Base-by-base conservation (phyloP, 2,113 vertebrate genomes). In the Garra rufa region DNA sequence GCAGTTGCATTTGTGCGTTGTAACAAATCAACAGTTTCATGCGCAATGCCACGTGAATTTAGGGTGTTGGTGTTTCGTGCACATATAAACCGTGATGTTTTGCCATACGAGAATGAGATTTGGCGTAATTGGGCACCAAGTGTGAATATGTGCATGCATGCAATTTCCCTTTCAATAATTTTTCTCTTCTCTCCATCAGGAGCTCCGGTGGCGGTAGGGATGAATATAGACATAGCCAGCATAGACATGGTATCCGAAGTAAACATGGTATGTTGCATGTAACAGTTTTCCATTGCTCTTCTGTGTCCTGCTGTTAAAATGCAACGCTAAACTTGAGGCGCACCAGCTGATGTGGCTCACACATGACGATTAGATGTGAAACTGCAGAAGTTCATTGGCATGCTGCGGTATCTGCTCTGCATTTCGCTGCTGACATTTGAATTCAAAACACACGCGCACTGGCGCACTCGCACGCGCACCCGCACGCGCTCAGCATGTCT, bases 201-300 rank as follows among this genome's bases (percentile, higher is more conserved):
- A 95, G 96, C 97, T 63, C 98, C 98, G 0, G 98, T 99, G 94
- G 96, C 96, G 1, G 98, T 99, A 63, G 98, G 98, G 81, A 99
- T 99, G 98, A 99, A 98, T 90, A 99, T 99, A 94, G 98, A 99
- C 92, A 99, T 99, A 67, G 96, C 98, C 92, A 99, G 98, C 90
- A 99, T 99, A 90, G 98, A 99, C 87, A 99, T 99, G 98, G 97
- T 99, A 71, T 99, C 98, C 30, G 98, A 99, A 96, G 98, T 99
- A 92, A 99, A 99, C 85, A 99, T 99, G 98, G 98, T 99, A 96
- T 95, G 97, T 97, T 59, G 87, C 61, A 89, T 87, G 48, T 77
- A 46, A 65, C 85, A 77, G 69, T 86, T 73, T 74, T 43, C 55
- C 65, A 30, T 44, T 65, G 24, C 2, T 21, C 13, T 30, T 26